Conservation (phyloP, 2,888 invertebrate genomes). For the Girardia tigrina region DNA sequence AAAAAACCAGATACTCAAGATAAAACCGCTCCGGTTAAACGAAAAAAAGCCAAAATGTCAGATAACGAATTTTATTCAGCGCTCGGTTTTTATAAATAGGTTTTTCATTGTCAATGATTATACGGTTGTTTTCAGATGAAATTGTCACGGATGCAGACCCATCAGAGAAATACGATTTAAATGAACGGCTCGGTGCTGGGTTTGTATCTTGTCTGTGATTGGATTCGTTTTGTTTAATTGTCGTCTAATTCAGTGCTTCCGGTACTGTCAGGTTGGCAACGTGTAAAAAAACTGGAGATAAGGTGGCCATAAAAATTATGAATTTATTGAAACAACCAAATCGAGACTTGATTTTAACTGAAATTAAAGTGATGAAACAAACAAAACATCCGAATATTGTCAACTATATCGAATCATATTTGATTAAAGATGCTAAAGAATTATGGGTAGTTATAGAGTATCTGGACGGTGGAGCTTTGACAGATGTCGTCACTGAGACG, state of each 20-base stretch:
- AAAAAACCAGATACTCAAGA: not conserved
- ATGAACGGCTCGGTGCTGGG: constrained; percentile 28
- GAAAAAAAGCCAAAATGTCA: constrained; percentile 34
- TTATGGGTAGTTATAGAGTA: constrained; percentile 96
- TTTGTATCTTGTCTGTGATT: not conserved
- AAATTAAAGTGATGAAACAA: constrained; percentile 98
- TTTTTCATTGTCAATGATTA: not conserved
- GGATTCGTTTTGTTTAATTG: not conserved
- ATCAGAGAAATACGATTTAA: constrained; percentile 28
- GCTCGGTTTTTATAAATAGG: constrained; percentile 25
- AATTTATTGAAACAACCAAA: constrained; percentile 94
- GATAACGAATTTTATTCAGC: constrained; percentile 35
- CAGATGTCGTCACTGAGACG: constrained; percentile 98
- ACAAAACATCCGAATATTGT: constrained; percentile 98
- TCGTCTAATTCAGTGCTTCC: constrained; percentile 59
- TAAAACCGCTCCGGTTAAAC: not conserved
- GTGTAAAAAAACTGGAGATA: constrained; percentile 72
- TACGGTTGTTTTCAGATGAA: not conserved
- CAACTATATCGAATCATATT: constrained; percentile 93
- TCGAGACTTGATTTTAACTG: constrained; percentile 97
- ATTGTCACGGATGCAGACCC: constrained; percentile 23
- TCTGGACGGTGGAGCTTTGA: constrained; percentile 88
- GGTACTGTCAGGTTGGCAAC: constrained; percentile 94
- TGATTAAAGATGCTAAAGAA: constrained; percentile 55
- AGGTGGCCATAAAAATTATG: constrained; percentile 97